A percentile compares a stretch with the other conserved stretches of the same genome.
phyloP scores from a whole-genome alignment of 2,888 invertebrate species.

The Ectropis crepuscularia region DNA sequence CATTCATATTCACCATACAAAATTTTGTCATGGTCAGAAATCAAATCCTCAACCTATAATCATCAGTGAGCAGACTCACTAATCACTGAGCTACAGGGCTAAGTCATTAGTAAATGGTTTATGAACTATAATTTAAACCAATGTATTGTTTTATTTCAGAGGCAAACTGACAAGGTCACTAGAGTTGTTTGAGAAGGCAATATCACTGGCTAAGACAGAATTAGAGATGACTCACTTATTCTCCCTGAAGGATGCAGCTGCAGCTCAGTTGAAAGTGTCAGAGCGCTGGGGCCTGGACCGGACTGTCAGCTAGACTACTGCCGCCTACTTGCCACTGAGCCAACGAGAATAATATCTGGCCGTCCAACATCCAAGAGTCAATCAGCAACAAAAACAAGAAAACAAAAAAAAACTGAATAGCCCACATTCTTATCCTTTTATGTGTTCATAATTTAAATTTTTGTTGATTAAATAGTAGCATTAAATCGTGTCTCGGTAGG shows the following conservation, averaged over 20 bases:
- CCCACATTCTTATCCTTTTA: constrained; percentile 17
- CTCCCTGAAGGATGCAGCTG: constrained; percentile 94
- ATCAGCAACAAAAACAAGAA: constrained; percentile 15
- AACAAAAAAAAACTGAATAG: constrained; percentile 11
- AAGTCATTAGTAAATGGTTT: neutral
- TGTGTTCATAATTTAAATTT: constrained; percentile 33
- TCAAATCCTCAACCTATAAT: too few relatives aligned
- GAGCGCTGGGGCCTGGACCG: constrained; percentile 89
- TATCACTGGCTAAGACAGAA: constrained; percentile 93
- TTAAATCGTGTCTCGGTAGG: constrained; percentile 20
- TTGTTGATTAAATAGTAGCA: constrained; percentile 19
- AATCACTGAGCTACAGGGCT: too few relatives aligned
- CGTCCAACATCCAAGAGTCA: constrained; percentile 43
- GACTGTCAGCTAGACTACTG: constrained; percentile 76
- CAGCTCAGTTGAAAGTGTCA: constrained; percentile 93
- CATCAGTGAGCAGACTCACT: too few relatives aligned
- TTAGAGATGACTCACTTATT: constrained; percentile 96
- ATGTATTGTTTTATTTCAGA: constrained; percentile 79
- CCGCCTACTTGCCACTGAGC: constrained; percentile 44
- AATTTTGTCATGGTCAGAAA: too few relatives aligned
- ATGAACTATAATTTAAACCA: neutral
- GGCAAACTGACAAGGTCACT: constrained; percentile 93
- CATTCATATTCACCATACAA: too few relatives aligned
- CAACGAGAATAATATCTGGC: constrained; percentile 69
- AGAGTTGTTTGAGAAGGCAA: constrained; percentile 94